Conservation (phyloP, 2,797 vertebrate species). For the Xenentodon cancila region DNA sequence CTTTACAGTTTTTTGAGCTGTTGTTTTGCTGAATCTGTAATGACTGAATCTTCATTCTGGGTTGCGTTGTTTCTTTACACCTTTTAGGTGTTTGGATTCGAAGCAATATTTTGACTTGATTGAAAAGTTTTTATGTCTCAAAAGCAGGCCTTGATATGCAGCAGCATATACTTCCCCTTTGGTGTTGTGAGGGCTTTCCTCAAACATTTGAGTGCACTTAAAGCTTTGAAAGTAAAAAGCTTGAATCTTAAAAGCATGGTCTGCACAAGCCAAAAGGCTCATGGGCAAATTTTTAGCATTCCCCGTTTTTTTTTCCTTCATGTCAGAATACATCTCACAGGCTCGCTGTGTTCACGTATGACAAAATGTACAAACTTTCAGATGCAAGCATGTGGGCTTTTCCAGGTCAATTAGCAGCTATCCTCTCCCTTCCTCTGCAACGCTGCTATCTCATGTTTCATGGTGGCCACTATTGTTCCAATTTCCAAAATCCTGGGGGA, state of each 20-base stretch:
- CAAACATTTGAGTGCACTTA: constrained; percentile 26
- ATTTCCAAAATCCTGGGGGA: constrained; percentile 23
- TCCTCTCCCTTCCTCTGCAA: constrained; percentile 8
- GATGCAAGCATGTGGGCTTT: constrained; percentile 27
- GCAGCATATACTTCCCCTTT: constrained; percentile 5
- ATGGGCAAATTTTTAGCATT: constrained; percentile 1
- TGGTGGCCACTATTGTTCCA: constrained; percentile 21
- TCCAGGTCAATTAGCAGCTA: constrained; percentile 38
- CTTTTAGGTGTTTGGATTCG: constrained; percentile 23
- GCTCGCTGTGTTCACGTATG: constrained; percentile 4
- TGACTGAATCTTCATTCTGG: constrained; percentile 20
- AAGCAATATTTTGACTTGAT: constrained; percentile 28
- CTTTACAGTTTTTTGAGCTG: background rate
- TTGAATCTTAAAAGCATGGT: constrained; percentile 8
- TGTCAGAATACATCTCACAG: background rate
- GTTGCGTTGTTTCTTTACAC: constrained; percentile 6
- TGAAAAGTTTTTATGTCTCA: constrained; percentile 28
- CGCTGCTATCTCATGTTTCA: constrained; percentile 35
- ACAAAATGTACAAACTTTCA: constrained; percentile 14
- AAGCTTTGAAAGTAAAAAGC: constrained; percentile 19
- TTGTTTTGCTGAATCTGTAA: constrained; percentile 23
- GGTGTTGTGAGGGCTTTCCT: constrained; percentile 18
- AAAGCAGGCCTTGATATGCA: constrained; percentile 14
- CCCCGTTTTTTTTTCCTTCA: background rate
- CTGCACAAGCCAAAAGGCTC: background rate